Conservation (phyloP, 2,797 vertebrate genomes). For the Anguilla obscura region DNA sequence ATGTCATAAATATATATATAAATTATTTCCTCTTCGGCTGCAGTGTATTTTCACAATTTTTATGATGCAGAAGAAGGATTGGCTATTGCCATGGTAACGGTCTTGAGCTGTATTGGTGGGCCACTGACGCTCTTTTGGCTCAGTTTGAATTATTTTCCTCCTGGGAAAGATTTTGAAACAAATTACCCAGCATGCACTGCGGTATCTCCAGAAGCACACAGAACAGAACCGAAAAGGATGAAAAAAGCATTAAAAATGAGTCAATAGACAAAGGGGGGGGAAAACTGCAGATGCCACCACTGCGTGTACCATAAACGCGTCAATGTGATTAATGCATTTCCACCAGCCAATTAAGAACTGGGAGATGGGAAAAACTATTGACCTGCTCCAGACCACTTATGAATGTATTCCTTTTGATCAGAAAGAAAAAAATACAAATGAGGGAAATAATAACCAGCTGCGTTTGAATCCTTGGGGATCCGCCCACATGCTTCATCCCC, state of each 20-base stretch:
- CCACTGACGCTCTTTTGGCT: slow-evolving; percentile 42
- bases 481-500: slow-evolving; percentile 36
- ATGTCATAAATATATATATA: background rate
- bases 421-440: slow-evolving; percentile 23
- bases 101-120: slow-evolving; percentile 55
- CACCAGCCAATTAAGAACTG: slow-evolving; percentile 47
- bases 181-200: slow-evolving; percentile 50
- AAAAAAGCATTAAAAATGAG: slow-evolving; percentile 22
- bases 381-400: slow-evolving; percentile 35
- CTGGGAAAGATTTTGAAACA: slow-evolving; percentile 52
- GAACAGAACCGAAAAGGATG: slow-evolving; percentile 24
- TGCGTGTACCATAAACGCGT: slow-evolving; percentile 30
- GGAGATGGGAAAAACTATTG: slow-evolving; percentile 31
- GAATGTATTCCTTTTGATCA: slow-evolving; percentile 48
- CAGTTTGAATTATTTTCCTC: slow-evolving; percentile 51
- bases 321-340: slow-evolving; percentile 35
- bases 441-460: slow-evolving; percentile 49
- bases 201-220: slow-evolving; percentile 21
- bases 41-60: slow-evolving; percentile 34
- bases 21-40: slow-evolving; percentile 20
- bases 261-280: background rate
- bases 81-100: slow-evolving; percentile 60
- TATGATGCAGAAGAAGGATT: slow-evolving; percentile 39
- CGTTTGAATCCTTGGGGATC: slow-evolving; percentile 47
- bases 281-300: slow-evolving; percentile 28